Conservation (phyloP, 2,797 vertebrate genomes). For the Acanthornis magna region DNA sequence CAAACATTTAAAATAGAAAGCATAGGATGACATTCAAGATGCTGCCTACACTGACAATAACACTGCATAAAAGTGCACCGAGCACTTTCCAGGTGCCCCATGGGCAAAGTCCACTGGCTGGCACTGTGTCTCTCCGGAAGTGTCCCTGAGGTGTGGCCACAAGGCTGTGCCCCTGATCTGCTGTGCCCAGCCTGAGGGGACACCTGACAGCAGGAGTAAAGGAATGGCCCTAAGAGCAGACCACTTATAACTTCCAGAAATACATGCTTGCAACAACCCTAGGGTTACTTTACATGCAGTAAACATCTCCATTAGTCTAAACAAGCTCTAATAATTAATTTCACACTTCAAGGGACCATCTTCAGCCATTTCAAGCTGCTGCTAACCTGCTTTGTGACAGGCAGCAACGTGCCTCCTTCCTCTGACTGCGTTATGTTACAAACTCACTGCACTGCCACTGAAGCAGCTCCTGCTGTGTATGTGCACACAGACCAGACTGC, state of each 20-base stretch:
- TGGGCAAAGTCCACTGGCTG: accelerated
- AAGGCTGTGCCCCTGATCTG: background rate
- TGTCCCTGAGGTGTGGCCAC: background rate
- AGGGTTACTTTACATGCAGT: background rate
- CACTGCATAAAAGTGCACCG: background rate
- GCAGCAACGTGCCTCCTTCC: background rate
- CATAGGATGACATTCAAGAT: background rate
- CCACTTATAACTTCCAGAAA: background rate
- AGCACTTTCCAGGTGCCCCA: background rate
- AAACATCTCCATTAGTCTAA: background rate
- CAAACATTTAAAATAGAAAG: background rate
- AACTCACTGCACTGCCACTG: background rate
- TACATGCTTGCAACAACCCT: background rate
- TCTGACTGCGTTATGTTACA: background rate
- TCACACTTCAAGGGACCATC: background rate
- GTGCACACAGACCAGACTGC: background rate
- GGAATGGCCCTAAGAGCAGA: background rate
- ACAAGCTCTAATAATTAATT: background rate
- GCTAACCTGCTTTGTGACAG: background rate
- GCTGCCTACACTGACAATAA: background rate
- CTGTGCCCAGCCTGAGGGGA: background rate
- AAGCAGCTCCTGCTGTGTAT: background rate
- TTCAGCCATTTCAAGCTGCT: background rate
- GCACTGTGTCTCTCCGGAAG: background rate
- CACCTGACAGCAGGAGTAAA: background rate